Base-by-base conservation (phyloP, 2,113 vertebrate species). In the Tachysurus vachellii region DNA sequence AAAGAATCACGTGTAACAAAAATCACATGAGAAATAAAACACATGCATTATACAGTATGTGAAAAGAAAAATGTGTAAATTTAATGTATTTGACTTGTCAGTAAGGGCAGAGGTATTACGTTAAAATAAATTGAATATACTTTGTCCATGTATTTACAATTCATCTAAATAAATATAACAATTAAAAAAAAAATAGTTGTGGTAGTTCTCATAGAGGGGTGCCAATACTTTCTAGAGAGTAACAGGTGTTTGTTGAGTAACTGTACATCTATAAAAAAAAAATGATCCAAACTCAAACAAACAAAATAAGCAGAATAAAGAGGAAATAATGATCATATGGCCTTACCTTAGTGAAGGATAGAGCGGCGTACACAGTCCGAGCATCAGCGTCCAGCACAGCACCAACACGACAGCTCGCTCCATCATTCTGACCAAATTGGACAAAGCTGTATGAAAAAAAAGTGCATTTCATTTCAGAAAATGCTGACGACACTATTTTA, bases 331-430 rank as follows among this genome's bases (percentile, higher is more conserved):
- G 47, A 68, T 28, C 17, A 53, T 61, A 11, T 82, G 82, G 82
- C 91, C 96, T 93, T 93, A 99, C 98, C 96, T 97, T 91, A 97
- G 94, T 85, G 95, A 92, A 88, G 96, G 96, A 80, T 96, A 93
- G 77, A 96, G 92, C 0, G 94, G 94, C 28, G 95, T 96, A 82
- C 95, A 96, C 84, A 93, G 92, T 87, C 94, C 92, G 88, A 94
- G 92, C 4, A 95, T 59, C 21, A 96, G 91, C 84, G 99, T 94
- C 89, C 96, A 95, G 89, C 96, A 95, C 85, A 97, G 89, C 89
- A 97, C 88, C 71, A 99, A 92, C 92, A 96, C 91, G 66, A 94
- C 90, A 88, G 94, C 93, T 93, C 96, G 97, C 89, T 94, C 94
- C 93, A 96, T 95, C 96, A 96, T 97, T 91, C 90, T 92, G 91